Conservation (phyloP, 2,797 vertebrate species). For the Pipistrellus kuhlii region DNA sequence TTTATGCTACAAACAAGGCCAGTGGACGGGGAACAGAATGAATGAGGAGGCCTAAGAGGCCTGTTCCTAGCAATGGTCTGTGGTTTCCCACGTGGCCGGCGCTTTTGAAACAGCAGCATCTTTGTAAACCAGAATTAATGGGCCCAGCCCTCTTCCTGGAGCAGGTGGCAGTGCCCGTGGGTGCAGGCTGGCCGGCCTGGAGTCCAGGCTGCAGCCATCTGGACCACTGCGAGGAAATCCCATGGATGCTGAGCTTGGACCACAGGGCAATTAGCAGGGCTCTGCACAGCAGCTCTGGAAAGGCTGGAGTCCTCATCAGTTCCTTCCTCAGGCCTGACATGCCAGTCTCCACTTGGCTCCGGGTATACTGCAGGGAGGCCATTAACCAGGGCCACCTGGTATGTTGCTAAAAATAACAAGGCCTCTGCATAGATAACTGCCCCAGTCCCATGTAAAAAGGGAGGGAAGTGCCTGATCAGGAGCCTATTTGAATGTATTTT, state of each 20-base stretch:
- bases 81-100: background rate
- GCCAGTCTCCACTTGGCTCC: slow-evolving; percentile 69
- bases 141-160: slow-evolving; percentile 59
- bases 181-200: background rate
- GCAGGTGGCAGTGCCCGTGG: slow-evolving; percentile 76
- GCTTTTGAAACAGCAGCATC: slow-evolving; percentile 43
- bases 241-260: slow-evolving; percentile 53
- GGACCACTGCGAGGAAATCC: slow-evolving; percentile 68
- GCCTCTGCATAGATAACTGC: background rate
- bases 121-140: slow-evolving; percentile 63
- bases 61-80: background rate
- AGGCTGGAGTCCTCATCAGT: background rate
- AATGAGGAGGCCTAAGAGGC: background rate
- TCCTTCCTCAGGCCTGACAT: slow-evolving; percentile 61
- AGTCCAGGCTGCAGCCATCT: slow-evolving; percentile 71
- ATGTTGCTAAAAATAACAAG: slow-evolving; percentile 37
- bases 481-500: background rate
- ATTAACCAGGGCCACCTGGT: slow-evolving; percentile 36
- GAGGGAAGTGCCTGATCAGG: background rate
- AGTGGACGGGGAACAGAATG: slow-evolving; percentile 4
- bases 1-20: slow-evolving; percentile 38
- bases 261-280: slow-evolving; percentile 71
- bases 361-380: slow-evolving; percentile 22
- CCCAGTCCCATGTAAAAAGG: background rate
- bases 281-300: slow-evolving; percentile 61